phyloP scores from a whole-genome alignment of 2,888 invertebrate species.

The Morinoia aosen region DNA sequence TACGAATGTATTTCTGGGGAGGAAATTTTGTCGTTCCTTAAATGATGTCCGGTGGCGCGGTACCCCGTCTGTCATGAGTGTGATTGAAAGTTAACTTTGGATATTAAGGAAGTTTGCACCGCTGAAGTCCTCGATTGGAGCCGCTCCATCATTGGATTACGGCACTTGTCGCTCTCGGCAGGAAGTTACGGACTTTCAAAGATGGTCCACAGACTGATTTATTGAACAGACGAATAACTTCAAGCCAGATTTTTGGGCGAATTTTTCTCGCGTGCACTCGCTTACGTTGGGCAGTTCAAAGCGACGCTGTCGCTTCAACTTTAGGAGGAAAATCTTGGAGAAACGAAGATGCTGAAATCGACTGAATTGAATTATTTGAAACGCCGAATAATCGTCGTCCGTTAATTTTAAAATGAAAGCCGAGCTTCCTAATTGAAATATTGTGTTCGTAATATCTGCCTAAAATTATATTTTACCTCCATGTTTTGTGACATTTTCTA shows the following conservation, averaged over 20 bases:
- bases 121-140: slow-evolving; percentile 48
- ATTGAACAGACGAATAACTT: slow-evolving; percentile 1
- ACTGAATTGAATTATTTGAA: neutral
- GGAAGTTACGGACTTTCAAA: slow-evolving; percentile 37
- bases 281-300: neutral
- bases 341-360: neutral
- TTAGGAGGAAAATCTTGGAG: neutral
- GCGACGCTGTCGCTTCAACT: neutral
- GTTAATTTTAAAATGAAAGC: neutral
- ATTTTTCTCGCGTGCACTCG: neutral
- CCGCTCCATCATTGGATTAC: slow-evolving; percentile 51
- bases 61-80: slow-evolving; percentile 11
- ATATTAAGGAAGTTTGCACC: slow-evolving; percentile 49
- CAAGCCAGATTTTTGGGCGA: neutral
- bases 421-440: neutral
- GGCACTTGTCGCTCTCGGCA: slow-evolving; percentile 43
- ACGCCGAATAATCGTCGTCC: neutral
- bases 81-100: slow-evolving; percentile 51
- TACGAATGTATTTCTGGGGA: too few species aligned
- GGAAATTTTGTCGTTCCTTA: too few species aligned
- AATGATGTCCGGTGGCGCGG: too few species aligned
- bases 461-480: neutral
- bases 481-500: neutral
- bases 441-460: neutral
- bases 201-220: slow-evolving; percentile 29